Evolutionary conservation across 1,140 invertebrate species (phyloP).

Genomic region (Melitaea cinxia): DNA sequence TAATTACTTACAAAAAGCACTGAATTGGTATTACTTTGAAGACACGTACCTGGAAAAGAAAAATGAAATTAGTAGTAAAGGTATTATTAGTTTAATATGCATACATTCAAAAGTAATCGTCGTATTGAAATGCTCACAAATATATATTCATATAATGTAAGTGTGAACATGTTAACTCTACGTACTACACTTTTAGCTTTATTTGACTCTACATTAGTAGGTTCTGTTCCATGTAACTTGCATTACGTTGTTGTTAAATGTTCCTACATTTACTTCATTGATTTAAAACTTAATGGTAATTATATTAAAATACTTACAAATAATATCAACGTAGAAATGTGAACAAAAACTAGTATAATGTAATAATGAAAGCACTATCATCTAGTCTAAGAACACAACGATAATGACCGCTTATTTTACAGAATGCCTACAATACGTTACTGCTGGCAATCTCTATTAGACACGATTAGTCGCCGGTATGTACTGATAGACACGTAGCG

Average conservation of each 20-base stretch:
- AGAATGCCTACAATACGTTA: slow-evolving; percentile 31
- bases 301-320: no score
- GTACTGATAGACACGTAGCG: slow-evolving; percentile 58
- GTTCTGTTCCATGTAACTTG: no score
- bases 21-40: background rate
- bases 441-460: slow-evolving; percentile 44
- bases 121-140: no score
- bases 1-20: slow-evolving; percentile 23
- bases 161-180: no score
- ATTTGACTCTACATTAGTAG: no score
- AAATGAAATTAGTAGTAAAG: slow-evolving; percentile 11
- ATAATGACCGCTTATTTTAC: slow-evolving; percentile 22
- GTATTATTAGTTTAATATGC: no score
- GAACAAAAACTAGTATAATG: background rate
- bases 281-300: no score
- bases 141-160: no score
- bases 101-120: no score
- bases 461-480: slow-evolving; percentile 49
- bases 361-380: slow-evolving; percentile 6
- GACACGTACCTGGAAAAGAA: slow-evolving; percentile 45
- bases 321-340: background rate
- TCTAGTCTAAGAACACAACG: slow-evolving; percentile 31
- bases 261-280: no score
- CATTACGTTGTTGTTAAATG: no score
- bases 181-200: no score